Conservation (phyloP, 2,113 vertebrate species). For the Prionailurus viverrinus region DNA sequence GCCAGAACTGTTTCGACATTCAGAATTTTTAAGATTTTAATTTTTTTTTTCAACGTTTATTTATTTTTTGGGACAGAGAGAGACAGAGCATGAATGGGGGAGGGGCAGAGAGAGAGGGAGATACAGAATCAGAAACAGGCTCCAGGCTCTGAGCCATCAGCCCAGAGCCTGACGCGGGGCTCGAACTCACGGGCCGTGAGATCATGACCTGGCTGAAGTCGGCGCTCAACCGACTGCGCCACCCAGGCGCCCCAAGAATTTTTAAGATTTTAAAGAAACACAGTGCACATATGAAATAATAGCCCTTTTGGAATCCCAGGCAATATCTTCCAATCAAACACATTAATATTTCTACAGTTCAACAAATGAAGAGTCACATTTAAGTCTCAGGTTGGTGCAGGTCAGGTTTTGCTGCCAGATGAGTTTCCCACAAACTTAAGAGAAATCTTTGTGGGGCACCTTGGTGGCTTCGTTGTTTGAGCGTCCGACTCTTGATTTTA, state of each 20-base stretch:
- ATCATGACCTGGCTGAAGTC: no score
- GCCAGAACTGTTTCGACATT: neutral
- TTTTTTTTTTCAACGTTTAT: no score
- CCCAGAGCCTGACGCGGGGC: no score
- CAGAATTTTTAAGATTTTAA: neutral
- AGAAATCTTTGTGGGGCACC: neutral
- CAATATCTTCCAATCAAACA: neutral
- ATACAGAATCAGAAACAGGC: no score
- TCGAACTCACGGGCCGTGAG: no score
- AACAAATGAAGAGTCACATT: neutral
- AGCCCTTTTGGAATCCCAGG: neutral
- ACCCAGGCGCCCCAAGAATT: neutral
- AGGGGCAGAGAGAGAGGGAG: no score
- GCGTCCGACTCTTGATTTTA: no score
- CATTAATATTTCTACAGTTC: neutral
- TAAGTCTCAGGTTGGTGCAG: neutral
- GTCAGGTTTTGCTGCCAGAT: neutral
- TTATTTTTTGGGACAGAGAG: no score
- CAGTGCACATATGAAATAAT: neutral
- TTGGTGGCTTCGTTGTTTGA: no score
- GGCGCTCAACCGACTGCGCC: no score
- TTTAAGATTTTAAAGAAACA: neutral
- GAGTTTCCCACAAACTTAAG: neutral
- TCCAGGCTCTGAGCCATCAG: no score
- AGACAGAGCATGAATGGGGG: no score